phyloP scores from a whole-genome alignment of 2,113 vertebrate genomes.

The Daboia siamensis region DNA sequence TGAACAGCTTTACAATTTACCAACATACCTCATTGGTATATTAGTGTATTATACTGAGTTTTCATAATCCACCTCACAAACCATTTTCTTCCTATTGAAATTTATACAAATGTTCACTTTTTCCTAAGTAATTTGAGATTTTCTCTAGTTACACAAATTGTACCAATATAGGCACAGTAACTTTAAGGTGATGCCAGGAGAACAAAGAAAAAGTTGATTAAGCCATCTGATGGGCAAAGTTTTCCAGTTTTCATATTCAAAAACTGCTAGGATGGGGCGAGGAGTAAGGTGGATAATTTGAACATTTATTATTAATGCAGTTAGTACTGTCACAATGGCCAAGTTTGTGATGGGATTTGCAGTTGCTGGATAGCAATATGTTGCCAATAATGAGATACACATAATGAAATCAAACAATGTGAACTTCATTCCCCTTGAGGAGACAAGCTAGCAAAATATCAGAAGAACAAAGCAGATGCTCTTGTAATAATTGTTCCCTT shows the following conservation, averaged over 20 bases:
- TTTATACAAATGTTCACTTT: neutral
- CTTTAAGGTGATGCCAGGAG: neutral
- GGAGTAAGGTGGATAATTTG: neutral
- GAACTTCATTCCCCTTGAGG: slow-evolving; percentile 22
- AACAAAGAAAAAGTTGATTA: neutral
- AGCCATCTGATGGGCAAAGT: neutral
- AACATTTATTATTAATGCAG: neutral
- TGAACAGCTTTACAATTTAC: neutral
- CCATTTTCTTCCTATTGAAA: neutral
- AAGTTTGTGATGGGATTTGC: neutral
- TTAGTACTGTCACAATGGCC: neutral
- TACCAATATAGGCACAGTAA: neutral
- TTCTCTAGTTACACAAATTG: neutral
- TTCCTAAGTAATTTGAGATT: slow-evolving; percentile 13
- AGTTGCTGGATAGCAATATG: neutral
- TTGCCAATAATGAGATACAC: slow-evolving; percentile 9
- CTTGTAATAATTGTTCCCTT: neutral
- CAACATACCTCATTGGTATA: neutral
- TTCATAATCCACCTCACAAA: neutral
- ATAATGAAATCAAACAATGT: slow-evolving; percentile 32
- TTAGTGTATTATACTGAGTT: neutral
- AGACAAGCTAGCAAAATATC: neutral
- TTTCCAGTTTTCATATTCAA: neutral
- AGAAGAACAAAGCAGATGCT: neutral
- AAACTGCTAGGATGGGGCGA: neutral